Conservation (phyloP, 2,797 vertebrate genomes). For the Hyperoplus immaculatus region DNA sequence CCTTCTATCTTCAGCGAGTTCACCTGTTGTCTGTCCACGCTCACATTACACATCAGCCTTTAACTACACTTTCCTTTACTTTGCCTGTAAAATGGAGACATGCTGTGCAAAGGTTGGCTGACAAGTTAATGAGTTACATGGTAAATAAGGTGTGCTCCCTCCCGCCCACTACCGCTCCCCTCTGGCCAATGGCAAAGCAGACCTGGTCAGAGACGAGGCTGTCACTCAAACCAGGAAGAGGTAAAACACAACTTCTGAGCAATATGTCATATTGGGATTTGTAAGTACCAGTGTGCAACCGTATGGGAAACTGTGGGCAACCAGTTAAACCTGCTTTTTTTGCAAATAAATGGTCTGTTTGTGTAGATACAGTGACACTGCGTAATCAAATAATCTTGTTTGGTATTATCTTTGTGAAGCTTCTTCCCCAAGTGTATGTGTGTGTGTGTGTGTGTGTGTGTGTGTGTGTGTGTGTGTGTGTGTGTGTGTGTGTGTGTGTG, state of each 20-base stretch:
- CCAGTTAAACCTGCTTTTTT: constrained; percentile 27
- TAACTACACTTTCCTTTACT: constrained; percentile 33
- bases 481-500: too few relatives aligned
- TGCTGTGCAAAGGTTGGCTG: constrained; percentile 84
- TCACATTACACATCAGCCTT: constrained; percentile 48
- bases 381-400: constrained; percentile 18
- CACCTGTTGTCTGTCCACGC: constrained; percentile 22
- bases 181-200: constrained; percentile 63
- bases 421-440: background rate
- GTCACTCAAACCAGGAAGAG: constrained; percentile 65
- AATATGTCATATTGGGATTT: constrained; percentile 10
- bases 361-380: background rate
- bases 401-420: constrained; percentile 4
- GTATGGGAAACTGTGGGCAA: background rate
- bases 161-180: constrained; percentile 48
- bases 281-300: background rate
- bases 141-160: constrained; percentile 72
- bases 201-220: constrained; percentile 34
- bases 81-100: constrained; percentile 70
- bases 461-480: background rate
- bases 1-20: constrained; percentile 18
- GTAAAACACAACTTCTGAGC: constrained; percentile 16
- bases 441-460: background rate
- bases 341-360: constrained; percentile 2
- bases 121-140: constrained; percentile 85